phyloP scores from a whole-genome alignment of 2,888 invertebrate genomes.

The Stratiomys singularior region DNA sequence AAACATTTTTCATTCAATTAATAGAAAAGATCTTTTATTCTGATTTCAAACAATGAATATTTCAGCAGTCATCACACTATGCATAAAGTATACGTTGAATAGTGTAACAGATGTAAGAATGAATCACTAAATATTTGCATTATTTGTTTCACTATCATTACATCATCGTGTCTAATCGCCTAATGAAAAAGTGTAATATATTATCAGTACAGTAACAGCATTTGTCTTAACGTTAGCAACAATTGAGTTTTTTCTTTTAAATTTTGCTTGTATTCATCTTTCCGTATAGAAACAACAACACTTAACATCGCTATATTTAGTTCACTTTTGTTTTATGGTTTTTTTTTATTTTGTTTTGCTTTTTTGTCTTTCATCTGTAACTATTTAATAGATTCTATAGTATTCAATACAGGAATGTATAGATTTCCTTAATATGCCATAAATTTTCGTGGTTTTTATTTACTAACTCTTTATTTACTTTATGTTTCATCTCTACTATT shows the following conservation, averaged over 20 bases:
- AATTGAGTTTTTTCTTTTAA: constrained; percentile 10
- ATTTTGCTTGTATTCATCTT: constrained; percentile 20
- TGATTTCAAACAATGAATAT: constrained; percentile 8
- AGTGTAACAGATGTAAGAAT: constrained; percentile 15
- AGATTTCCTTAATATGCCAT: neutral
- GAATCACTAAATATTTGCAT: neutral
- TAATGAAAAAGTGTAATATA: constrained; percentile 6
- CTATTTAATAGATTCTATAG: constrained; percentile 33
- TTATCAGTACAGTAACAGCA: constrained; percentile 32
- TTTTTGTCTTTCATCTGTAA: constrained; percentile 1
- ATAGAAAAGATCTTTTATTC: constrained; percentile 34
- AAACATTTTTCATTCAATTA: constrained; percentile 22
- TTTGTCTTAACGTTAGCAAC: constrained; percentile 16
- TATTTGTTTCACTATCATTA: constrained; percentile 4
- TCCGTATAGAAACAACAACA: constrained; percentile 51
- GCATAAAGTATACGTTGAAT: constrained; percentile 19
- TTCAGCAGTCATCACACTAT: constrained; percentile 26
- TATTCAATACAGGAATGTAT: constrained; percentile 26
- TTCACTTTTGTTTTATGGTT: too few relatives aligned
- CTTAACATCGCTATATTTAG: constrained; percentile 49
- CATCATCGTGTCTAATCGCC: neutral
- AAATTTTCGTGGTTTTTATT: neutral
- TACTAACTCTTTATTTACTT: neutral
- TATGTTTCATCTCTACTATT: neutral
- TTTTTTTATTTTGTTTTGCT: constrained; percentile 14